phyloP scores from a whole-genome alignment of 2,888 invertebrate genomes.

The Oscheius sp. region DNA sequence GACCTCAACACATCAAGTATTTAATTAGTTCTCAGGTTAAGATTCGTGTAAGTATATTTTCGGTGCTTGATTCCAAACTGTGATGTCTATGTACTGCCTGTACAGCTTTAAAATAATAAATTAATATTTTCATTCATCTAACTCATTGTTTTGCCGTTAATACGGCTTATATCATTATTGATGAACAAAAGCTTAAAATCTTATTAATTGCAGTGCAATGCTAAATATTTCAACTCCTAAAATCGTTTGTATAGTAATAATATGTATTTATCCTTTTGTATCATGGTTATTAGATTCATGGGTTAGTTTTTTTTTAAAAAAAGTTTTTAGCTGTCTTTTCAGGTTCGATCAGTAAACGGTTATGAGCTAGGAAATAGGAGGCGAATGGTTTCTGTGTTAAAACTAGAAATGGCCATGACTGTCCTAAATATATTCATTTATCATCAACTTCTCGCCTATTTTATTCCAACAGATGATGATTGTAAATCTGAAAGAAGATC shows the following conservation, averaged over 20 bases:
- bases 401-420: conserved; percentile 46
- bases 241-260: conserved; percentile 21
- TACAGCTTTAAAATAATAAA: neutral
- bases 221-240: conserved; percentile 18
- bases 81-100: neutral
- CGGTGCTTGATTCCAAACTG: conserved; percentile 11
- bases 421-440: conserved; percentile 51
- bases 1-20: conserved; percentile 51
- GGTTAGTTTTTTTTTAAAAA: conserved; percentile 34
- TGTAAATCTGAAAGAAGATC: neutral
- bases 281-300: conserved; percentile 33
- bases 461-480: conserved; percentile 22
- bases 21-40: conserved; percentile 14
- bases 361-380: conserved; percentile 60
- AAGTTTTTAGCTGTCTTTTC: conserved; percentile 26
- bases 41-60: conserved; percentile 3
- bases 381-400: conserved; percentile 54
- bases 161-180: neutral
- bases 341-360: conserved; percentile 51
- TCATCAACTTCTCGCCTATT: conserved; percentile 48
- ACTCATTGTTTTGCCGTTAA: neutral
- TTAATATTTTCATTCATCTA: neutral
- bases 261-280: conserved; percentile 30
- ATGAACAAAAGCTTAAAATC: neutral
- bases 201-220: neutral